Base-by-base conservation (phyloP, 2,113 vertebrate genomes). In the Megaceryle torquata region DNA sequence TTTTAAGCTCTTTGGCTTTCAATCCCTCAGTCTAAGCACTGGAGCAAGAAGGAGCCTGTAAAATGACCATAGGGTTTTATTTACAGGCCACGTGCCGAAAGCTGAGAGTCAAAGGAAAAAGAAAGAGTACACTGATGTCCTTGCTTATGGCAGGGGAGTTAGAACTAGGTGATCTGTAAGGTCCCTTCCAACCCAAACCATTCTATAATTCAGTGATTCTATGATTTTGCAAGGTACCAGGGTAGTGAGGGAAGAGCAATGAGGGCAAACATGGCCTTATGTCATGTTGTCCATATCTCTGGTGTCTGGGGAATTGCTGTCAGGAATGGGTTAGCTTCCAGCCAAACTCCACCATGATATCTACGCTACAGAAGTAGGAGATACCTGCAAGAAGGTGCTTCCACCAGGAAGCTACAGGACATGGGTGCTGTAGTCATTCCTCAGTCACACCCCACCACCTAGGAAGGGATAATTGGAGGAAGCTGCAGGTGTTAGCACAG, bases 401-500 rank as follows among this genome's bases (percentile, higher is more conserved):
- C 54, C 69, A 56, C 19, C 31, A 28, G 43, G 22, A 76, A 65
- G 22, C 18, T 48, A 22, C 17, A 48, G 60, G 88, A 44, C 28
- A 17, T 1, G 0, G 19, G 10, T 54, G 43, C 6, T 1, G 1
- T 16, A 18, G 33, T 3, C 28, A 31, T 37, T 70, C 28, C 41
- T 31, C 56, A 81, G 72, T 25, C 33, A 53, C 13, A n/a, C 41
- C 15, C 20, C n/a, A 20, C 5, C 8, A 33, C 26, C 17, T 44
- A 14, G 11, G 26, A 29, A 43, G n/a, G 37, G 44, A 3, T 13
- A 48, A 15, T 14, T 87, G 35, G 17, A 65, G 69, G 59, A 31
- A 50, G 78, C 8, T 87, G 20, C 51, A 75, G 46, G 10, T 13
- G 16, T 16, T 89, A 37, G 11, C 1, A 1, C 31, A 31, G 14